Percentiles rank a stretch among this genome's conserved stretches.
Evolutionary conservation across 2,797 vertebrate genomes (phyloP).

Genomic region (Masticophis lateralis): DNA sequence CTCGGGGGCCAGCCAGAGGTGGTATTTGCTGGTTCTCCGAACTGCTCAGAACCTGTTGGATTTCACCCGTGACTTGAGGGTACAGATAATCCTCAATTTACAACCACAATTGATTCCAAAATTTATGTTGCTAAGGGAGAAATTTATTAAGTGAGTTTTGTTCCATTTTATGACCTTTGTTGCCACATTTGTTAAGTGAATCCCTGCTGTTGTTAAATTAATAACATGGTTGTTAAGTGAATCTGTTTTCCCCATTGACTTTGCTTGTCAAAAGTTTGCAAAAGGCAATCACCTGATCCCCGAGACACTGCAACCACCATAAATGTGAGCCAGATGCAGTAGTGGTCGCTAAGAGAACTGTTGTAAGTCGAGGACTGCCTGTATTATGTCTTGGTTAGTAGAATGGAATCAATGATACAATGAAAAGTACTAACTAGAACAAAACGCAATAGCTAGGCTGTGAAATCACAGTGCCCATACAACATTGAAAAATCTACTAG

Average conservation of each 20-base stretch:
- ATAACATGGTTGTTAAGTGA: not conserved
- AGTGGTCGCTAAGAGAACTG: not conserved
- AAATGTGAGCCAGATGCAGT: not conserved
- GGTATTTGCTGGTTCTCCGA: too few species aligned
- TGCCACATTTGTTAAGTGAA: not conserved
- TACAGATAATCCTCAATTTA: not conserved
- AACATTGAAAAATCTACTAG: not conserved
- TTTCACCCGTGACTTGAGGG: not conserved
- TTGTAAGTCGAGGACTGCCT: not conserved
- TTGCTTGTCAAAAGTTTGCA: not conserved
- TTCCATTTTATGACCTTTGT: not conserved
- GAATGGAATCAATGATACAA: not conserved
- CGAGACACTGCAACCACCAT: not conserved
- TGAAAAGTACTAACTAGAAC: not conserved
- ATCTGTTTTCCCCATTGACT: not conserved
- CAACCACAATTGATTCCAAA: not conserved
- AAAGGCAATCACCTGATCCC: not conserved
- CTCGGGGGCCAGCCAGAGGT: too few species aligned
- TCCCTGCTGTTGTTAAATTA: not conserved
- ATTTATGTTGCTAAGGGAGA: not conserved
- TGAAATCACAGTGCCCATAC: not conserved
- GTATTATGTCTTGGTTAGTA: not conserved
- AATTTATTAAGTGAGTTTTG: not conserved
- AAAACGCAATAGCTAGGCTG: not conserved
- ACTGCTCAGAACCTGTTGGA: too few species aligned